phyloP scores from a whole-genome alignment of 2,888 invertebrate genomes.

The Phengaris alcon region DNA sequence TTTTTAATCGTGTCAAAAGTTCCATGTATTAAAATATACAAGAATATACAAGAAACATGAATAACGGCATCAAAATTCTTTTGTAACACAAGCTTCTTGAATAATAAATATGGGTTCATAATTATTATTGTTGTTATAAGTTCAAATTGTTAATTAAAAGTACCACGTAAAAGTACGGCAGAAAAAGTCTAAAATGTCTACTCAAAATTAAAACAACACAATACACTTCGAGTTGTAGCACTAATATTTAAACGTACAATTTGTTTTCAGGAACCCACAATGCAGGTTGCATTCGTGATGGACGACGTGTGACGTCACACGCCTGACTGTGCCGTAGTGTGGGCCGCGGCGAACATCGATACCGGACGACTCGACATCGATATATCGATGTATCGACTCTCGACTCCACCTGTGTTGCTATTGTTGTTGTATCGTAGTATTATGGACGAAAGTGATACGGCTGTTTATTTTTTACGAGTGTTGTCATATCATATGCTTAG shows the following conservation, averaged over 20 bases:
- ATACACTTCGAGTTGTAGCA: not conserved
- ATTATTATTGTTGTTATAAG: too few relatives aligned
- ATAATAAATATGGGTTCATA: too few relatives aligned
- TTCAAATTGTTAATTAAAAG: too few relatives aligned
- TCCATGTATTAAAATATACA: too few relatives aligned
- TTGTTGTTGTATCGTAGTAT: slow-evolving; percentile 56
- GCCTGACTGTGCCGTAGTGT: slow-evolving; percentile 36
- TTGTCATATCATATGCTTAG: slow-evolving; percentile 65
- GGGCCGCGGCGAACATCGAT: slow-evolving; percentile 32
- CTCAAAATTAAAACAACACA: too few relatives aligned
- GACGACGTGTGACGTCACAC: slow-evolving; percentile 69
- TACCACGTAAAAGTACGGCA: too few relatives aligned
- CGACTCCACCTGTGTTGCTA: slow-evolving; percentile 42
- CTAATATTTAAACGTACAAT: too few relatives aligned
- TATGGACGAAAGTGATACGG: slow-evolving; percentile 42
- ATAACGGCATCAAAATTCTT: too few relatives aligned
- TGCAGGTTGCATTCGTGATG: slow-evolving; percentile 77
- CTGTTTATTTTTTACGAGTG: slow-evolving; percentile 52
- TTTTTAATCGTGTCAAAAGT: too few relatives aligned
- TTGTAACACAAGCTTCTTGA: too few relatives aligned
- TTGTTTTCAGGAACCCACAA: slow-evolving; percentile 67
- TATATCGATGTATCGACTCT: slow-evolving; percentile 1
- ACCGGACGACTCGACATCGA: not conserved
- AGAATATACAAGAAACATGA: too few relatives aligned
- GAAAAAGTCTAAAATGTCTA: too few relatives aligned